These are phyloP conservation scores for Tichodroma muraria DNA, from an alignment of 2,113 vertebrate genomes.

Conservation along the genomic window DNA sequence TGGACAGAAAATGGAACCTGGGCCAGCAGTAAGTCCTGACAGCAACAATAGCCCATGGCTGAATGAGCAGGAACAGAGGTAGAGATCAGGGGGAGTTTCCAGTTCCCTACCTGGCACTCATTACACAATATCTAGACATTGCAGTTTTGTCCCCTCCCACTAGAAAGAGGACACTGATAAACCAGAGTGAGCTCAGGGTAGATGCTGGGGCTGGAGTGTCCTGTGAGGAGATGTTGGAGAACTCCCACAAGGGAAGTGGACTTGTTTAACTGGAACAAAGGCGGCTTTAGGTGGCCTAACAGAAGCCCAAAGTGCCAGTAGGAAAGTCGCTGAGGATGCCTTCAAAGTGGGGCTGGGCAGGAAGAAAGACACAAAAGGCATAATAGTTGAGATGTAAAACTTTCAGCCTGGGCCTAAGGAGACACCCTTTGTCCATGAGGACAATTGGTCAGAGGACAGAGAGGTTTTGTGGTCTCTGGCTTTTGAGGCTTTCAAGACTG, in stretches of 20 bases:
- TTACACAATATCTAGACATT: background rate
- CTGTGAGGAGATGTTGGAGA: background rate
- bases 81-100: background rate
- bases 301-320: background rate
- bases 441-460: background rate
- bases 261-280: background rate
- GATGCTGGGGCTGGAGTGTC: background rate
- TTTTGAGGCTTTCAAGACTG: background rate
- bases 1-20: background rate
- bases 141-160: background rate
- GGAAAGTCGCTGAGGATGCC: background rate
- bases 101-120: background rate
- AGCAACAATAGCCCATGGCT: background rate
- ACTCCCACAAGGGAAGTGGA: background rate
- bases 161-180: background rate
- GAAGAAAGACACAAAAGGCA: background rate
- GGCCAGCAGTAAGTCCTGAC: background rate
- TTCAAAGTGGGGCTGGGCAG: background rate
- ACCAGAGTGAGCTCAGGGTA: background rate
- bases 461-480: background rate
- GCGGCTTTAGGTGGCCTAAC: background rate
- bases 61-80: background rate
- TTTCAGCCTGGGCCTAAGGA: background rate
- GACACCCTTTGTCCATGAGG: background rate
- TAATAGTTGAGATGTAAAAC: background rate